These are phyloP conservation scores for Volucella bombylans DNA, from an alignment of 2,888 invertebrate species.

Conservation along the genomic window DNA sequence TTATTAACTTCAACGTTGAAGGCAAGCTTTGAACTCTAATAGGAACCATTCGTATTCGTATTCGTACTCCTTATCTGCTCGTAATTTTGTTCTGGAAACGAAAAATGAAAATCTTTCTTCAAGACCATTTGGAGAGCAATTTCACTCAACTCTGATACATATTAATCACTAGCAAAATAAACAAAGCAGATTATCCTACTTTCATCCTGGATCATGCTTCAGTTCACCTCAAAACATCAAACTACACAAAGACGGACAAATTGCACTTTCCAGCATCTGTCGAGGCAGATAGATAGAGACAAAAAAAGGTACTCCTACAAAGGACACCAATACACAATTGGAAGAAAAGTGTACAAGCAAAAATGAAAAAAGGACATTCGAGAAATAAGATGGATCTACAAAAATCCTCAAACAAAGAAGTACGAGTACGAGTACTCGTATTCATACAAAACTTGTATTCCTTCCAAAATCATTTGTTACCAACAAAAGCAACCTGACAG, in stretches of 20 bases:
- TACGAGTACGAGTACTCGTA: not conserved
- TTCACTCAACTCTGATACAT: conserved; percentile 31
- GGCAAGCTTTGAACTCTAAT: conserved; percentile 7
- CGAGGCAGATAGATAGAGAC: no score
- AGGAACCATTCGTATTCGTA: conserved; percentile 4
- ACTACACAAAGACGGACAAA: conserved; percentile 5
- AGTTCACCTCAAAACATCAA: conserved; percentile 35
- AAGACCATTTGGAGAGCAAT: conserved; percentile 17
- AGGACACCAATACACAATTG: conserved; percentile 39
- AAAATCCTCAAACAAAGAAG: conserved; percentile 48
- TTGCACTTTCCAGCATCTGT: conserved; percentile 4
- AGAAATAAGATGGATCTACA: conserved; percentile 37
- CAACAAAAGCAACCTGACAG: conserved; percentile 55
- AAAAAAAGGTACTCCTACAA: conserved; percentile 26
- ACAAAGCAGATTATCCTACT: conserved; percentile 34
- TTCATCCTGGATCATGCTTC: conserved; percentile 35
- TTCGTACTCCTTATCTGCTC: no score
- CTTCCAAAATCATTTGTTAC: conserved; percentile 40
- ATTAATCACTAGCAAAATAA: conserved; percentile 46
- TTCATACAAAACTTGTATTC: conserved; percentile 42
- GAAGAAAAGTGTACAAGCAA: not conserved
- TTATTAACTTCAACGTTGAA: conserved; percentile 19
- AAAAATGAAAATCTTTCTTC: conserved; percentile 16
- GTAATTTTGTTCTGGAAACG: not conserved
- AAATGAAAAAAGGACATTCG: conserved; percentile 42